Evolutionary conservation across 2,113 vertebrate genomes (phyloP), one percentile per base, ranked within the genome.

Genomic region (Neogale vison): DNA sequence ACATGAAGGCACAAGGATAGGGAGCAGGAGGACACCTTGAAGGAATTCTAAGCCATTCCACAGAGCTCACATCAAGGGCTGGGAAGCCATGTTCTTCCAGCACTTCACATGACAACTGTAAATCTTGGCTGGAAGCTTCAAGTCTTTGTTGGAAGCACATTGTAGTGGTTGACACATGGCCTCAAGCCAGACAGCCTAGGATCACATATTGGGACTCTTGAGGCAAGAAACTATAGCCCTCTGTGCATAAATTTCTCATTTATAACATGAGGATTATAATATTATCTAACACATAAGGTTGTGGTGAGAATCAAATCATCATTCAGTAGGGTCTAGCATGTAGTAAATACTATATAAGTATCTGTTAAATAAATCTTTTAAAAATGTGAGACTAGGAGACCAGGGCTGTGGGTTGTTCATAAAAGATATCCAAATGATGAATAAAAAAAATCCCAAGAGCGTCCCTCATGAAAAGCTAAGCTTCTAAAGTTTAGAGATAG

Each of bases 1-100:
- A 3, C 6, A 1, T 21, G 39, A n/a, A 57, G 55, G 63, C 21
- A 1, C 17, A 4, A 29, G 14, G 4, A 7, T 9, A 3, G 15
- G 47, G 39, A 79, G 4, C 7, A 36, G 18, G 57, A n/a, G 8
- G 1, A 0, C 23, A 12, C 57, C 24, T 1, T 74, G 26, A 8
- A 31, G 36, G 6, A 84, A 12, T 23, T 59, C 81, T 20, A 3
- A 82, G 18, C n/a, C 23, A 0, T 11, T 50, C 2, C 23, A 26
- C 15, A 23, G 23, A 83, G 76, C 34, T 69, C 24, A 1, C 0
- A 34, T 8, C 4, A 20, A 79, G 36, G 15, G 1, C 36, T n/a
- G 3, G 9, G 1, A 63, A 36, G 36, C 42, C 59, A 13, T 29
- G 34, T 6, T 42, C 34, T 10, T 29, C 36, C 7, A 14, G 14